Percentiles rank a stretch among this genome's conserved stretches.
phyloP scores from a whole-genome alignment of 2,888 invertebrate species.

The Glyphotaelius pellucidus region DNA sequence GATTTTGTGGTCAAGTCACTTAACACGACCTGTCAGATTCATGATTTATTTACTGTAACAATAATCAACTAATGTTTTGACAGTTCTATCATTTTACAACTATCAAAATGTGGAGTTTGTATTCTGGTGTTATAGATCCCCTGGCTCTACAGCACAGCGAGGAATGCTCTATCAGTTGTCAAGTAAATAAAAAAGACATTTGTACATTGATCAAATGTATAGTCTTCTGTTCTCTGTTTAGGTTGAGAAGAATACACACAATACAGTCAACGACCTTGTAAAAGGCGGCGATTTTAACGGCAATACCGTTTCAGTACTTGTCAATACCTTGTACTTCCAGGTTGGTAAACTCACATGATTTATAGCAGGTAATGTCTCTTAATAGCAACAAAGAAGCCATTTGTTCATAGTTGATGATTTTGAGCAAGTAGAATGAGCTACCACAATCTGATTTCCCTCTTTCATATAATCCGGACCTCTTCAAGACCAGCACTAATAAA shows the following conservation, averaged over 20 bases:
- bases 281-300: constrained; percentile 76
- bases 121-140: background rate
- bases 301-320: constrained; percentile 83
- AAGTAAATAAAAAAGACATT: background rate
- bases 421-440: too few species aligned
- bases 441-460: too few species aligned
- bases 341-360: constrained; percentile 68
- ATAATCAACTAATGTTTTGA: too few species aligned
- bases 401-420: too few species aligned
- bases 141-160: background rate
- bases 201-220: background rate
- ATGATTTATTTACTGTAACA: too few species aligned
- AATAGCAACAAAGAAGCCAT: background rate
- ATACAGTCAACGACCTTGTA: constrained; percentile 89
- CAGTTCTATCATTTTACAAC: background rate
- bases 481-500: too few species aligned
- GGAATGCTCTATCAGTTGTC: background rate
- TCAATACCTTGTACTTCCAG: constrained; percentile 94
- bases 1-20: too few species aligned
- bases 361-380: too few species aligned
- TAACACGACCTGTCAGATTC: too few species aligned
- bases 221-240: constrained; percentile 66
- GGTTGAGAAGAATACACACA: constrained; percentile 85
- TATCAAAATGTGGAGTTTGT: background rate
- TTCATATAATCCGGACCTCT: too few species aligned